Evolutionary conservation across 2,888 invertebrate genomes (phyloP), one percentile per base, ranked within the genome.

Genomic region (Archips xylosteana): DNA sequence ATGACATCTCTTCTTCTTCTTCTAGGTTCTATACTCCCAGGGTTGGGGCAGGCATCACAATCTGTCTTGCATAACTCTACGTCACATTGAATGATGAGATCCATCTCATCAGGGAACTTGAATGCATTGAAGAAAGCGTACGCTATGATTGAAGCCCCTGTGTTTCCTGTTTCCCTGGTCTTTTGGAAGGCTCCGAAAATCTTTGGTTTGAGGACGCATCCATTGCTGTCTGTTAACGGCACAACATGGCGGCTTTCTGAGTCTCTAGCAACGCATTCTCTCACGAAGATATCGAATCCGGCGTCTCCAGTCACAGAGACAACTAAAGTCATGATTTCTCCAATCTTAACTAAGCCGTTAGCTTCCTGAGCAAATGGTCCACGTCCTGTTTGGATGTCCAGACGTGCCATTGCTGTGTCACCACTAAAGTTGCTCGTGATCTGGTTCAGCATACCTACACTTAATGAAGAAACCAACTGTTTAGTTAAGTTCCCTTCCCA

Each of bases 81-180:
- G 77, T 97, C 97, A 81, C 97, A 97, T 85, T 97, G 97, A 74
- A 97, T 96, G 78, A 96, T 96, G 65, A 97, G 90, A 80, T 97
- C 97, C 96, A 97, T 97, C 64, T 97, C 96, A 82, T 97, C 97
- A 0, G 97, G 97, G 94, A 97, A 97, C 88, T 97, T 97, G 89
- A 97, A 97, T 0, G 97, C 97, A 84, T 96, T 97, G 91, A 97
- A 97, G 94, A 95, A 97, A 0, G 97, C 97, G 80, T 95, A 97
- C 0, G 97, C 97, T 39, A 97, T 96, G 34, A 97, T 95, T 4
- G 97, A 96, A 9, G 97, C 96, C 32, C 96, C 97, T 0, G 96
- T 96, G 76, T 96, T 96, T 57, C 96, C 96, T 4, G 97, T 97
- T 2, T 97, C 96, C 78, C 95, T 95, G 0, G 97, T 97, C 86